These are phyloP conservation scores for Oeneis ivallda DNA, from an alignment of 2,888 invertebrate genomes.

Conservation along the genomic window DNA sequence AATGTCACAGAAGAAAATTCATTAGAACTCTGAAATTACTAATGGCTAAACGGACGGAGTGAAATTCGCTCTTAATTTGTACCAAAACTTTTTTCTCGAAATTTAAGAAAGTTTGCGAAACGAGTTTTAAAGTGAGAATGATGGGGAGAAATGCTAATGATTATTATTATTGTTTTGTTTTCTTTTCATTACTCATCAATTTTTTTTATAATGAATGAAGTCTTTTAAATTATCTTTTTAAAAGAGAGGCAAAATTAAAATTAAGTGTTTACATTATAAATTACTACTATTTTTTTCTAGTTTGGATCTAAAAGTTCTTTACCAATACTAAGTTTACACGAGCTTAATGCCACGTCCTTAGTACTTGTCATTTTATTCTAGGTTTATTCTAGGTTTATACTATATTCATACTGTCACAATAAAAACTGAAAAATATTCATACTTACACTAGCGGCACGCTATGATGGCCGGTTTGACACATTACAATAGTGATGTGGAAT, in stretches of 20 bases:
- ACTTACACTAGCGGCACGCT: too few relatives aligned
- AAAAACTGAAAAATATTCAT: too few relatives aligned
- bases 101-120: conserved; percentile 73
- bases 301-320: too few relatives aligned
- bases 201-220: conserved; percentile 25
- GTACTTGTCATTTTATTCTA: too few relatives aligned
- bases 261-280: too few relatives aligned
- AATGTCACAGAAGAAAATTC: conserved; percentile 81
- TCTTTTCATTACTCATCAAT: conserved; percentile 44
- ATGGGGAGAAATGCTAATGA: conserved; percentile 73
- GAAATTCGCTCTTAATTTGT: conserved; percentile 81
- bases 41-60: conserved; percentile 80
- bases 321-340: too few relatives aligned
- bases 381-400: too few relatives aligned
- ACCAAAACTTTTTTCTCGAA: conserved; percentile 75
- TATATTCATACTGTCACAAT: too few relatives aligned
- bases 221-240: conserved; percentile 6
- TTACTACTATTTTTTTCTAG: too few relatives aligned
- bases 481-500: too few relatives aligned
- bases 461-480: too few relatives aligned
- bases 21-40: conserved; percentile 82
- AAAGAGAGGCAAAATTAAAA: background rate
- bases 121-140: conserved; percentile 76
- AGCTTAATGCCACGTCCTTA: too few relatives aligned
- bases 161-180: conserved; percentile 72